Conservation (phyloP, 92 coral and sea anemone genomes). For the Bergia sp. region DNA sequence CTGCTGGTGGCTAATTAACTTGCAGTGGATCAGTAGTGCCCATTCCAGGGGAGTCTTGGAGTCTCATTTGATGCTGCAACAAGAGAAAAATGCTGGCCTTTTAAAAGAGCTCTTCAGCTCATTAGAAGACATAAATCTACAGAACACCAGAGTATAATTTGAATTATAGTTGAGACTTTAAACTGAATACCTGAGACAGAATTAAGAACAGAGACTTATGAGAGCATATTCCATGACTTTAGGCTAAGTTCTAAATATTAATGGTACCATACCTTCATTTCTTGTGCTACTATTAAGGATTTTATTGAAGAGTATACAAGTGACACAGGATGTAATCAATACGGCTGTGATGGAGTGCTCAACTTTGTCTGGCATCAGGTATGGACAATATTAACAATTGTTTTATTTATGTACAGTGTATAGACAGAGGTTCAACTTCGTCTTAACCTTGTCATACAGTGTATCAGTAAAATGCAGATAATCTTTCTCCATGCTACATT, state of each 20-base stretch:
- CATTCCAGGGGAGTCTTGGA: too few species aligned
- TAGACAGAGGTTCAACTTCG: too few species aligned
- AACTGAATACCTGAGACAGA: too few species aligned
- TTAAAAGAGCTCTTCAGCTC: too few species aligned
- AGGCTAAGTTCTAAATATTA: not conserved
- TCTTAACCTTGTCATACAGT: too few species aligned
- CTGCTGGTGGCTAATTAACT: not conserved
- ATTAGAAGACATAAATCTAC: not conserved
- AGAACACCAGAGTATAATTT: not conserved
- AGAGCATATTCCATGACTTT: not conserved
- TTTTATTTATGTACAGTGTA: too few species aligned
- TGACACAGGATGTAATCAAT: constrained; percentile 69
- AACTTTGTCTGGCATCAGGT: constrained; percentile 98
- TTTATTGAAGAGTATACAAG: constrained; percentile 81
- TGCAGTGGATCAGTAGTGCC: too few species aligned
- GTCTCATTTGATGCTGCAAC: too few species aligned
- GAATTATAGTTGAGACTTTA: not conserved
- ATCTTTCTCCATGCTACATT: too few species aligned
- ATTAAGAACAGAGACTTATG: not conserved
- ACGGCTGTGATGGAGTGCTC: constrained; percentile 90
- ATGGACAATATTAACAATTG: not conserved
- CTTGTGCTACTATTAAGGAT: constrained; percentile 50
- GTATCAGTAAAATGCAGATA: too few species aligned
- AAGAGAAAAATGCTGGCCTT: too few species aligned
- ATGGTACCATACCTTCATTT: too few species aligned